Conservation (phyloP, 2,113 vertebrate genomes). For the Trochalopteron elliotii region DNA sequence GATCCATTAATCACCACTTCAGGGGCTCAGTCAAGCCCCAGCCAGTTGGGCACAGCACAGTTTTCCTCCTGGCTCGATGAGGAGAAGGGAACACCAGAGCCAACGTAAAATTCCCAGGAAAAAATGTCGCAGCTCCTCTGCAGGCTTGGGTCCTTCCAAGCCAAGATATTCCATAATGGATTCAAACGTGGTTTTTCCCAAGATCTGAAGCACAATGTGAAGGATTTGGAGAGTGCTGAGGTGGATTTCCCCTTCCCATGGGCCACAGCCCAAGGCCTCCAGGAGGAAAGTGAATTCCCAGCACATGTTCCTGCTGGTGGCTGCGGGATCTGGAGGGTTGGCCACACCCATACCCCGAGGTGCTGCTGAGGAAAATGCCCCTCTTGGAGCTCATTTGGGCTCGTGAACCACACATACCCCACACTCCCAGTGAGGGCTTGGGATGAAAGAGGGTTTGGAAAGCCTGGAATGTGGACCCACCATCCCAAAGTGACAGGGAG, state of each 20-base stretch:
- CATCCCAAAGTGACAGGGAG: neutral
- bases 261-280: fast-evolving
- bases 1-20: neutral
- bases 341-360: no score
- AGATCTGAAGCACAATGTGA: neutral
- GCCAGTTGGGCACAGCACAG: no score
- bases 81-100: neutral
- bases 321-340: fast-evolving
- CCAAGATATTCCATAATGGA: fast-evolving
- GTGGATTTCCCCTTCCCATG: neutral
- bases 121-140: neutral
- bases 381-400: fast-evolving
- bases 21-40: neutral
- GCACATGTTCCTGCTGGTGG: fast-evolving
- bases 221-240: neutral
- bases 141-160: neutral
- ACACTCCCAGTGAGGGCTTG: fast-evolving
- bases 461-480: neutral
- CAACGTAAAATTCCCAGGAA: neutral
- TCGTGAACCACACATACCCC: neutral
- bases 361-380: neutral
- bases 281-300: fast-evolving
- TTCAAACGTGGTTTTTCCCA: fast-evolving
- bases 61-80: neutral
- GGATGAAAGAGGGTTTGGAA: neutral